A percentile compares a stretch with the other conserved stretches of the same genome.
Conservation (phyloP, 2,888 invertebrate species). For the Sarcophaga carnaria region DNA sequence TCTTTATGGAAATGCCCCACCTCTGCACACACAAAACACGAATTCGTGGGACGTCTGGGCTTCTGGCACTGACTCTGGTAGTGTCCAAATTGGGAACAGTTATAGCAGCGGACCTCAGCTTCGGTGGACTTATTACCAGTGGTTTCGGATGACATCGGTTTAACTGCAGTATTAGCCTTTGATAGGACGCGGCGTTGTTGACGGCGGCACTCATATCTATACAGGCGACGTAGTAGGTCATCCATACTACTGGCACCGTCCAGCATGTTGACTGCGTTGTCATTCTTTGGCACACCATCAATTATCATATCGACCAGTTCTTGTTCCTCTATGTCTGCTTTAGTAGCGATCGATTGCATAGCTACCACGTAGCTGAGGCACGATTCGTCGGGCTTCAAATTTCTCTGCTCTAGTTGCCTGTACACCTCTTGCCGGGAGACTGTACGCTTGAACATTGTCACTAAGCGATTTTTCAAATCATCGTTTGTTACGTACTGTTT, state of each 20-base stretch:
- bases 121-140: not conserved
- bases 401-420: slow-evolving; percentile 28
- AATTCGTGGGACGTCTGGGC: slow-evolving; percentile 43
- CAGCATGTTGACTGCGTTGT: slow-evolving; percentile 15
- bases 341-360: slow-evolving; percentile 46
- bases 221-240: not conserved
- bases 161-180: not conserved
- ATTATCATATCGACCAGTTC: slow-evolving; percentile 50
- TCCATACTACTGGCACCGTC: slow-evolving; percentile 36
- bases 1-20: slow-evolving; percentile 41
- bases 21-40: slow-evolving; percentile 48
- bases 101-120: slow-evolving; percentile 30
- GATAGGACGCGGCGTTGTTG: not conserved
- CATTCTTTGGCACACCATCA: slow-evolving; percentile 49
- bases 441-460: slow-evolving; percentile 43
- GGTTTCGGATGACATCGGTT: not conserved
- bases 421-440: slow-evolving; percentile 52
- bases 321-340: slow-evolving; percentile 20
- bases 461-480: too few relatives aligned
- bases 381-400: slow-evolving; percentile 14
- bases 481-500: slow-evolving; percentile 38
- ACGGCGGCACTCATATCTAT: slow-evolving; percentile 18
- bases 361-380: slow-evolving; percentile 43
- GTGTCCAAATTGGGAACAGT: slow-evolving; percentile 44
- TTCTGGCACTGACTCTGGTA: slow-evolving; percentile 50